Base-by-base conservation (phyloP, 2,888 invertebrate species). In the Orthonevra nobilis region DNA sequence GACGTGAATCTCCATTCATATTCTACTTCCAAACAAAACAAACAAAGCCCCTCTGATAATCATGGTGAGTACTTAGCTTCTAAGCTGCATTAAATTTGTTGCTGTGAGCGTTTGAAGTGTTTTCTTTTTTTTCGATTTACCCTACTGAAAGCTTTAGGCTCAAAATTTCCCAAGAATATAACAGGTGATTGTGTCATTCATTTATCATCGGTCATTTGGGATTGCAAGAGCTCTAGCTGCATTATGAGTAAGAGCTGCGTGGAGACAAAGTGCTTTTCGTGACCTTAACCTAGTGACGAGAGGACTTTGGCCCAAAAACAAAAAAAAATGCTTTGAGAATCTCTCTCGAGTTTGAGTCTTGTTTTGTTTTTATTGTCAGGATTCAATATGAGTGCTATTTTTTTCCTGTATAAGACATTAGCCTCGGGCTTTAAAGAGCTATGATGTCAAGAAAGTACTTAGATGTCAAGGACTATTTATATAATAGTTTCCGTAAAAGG, bases 241-340 rank as follows among this genome's bases (percentile, higher is more conserved):
- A 72, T 28, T 20, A 4, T 17, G 9, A 17, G 10, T 38, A n/a
- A 46, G 50, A 26, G 19, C 46, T 56, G 68, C 26, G 48, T 32
- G 34, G 15, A 23, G 46, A 61, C n/a, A 70, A 36, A 58, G 48
- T 50, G 48, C 56, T 58, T n/a, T n/a, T 23, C 32, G 17, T 44
- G 63, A 70, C 75, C 75, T 77, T 77, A 56, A 77, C 75, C 75
- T 34, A 70, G 50, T 70, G 63, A 17, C 52, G 42, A 58, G 56
- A 30, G 40, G 28, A 30, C 75, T 63, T 52, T 73, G 48, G 56
- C 48, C 48, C 17, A 23, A 64, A 30, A 64, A 30, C n/a, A 42
- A 58, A 20, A 2, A 17, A 54, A 46, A 20, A 26, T 32, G 19
- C 10, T 44, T 44, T n/a, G n/a, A n/a, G n/a, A n/a, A n/a, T 20